Percentiles rank a stretch among this genome's conserved stretches.
Conservation (phyloP, 2,888 invertebrate species). For the Acanthococcus lagerstroemiae region DNA sequence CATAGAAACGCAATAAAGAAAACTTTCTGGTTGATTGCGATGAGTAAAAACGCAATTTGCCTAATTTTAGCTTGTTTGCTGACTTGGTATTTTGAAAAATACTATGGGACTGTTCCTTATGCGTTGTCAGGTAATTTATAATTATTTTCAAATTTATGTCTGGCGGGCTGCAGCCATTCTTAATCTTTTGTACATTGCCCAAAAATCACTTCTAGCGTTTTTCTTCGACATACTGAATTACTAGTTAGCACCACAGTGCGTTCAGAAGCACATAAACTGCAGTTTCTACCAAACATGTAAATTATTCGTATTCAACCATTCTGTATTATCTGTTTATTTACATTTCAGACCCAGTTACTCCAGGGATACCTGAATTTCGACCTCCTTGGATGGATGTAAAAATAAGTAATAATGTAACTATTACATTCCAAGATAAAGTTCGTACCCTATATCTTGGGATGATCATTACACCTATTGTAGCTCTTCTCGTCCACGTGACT, state of each 20-base stretch:
- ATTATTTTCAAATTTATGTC: no score
- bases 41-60: slow-evolving; percentile 27
- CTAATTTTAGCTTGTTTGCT: slow-evolving; percentile 19
- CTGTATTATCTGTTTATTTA: neutral
- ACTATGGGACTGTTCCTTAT: slow-evolving; percentile 23
- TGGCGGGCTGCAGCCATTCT: neutral
- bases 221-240: no score
- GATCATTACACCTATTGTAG: slow-evolving; percentile 70
- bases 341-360: slow-evolving; percentile 8
- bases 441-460: slow-evolving; percentile 58
- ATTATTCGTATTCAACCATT: neutral
- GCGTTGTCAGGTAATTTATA: slow-evolving; percentile 15
- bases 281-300: no score
- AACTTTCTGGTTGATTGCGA: slow-evolving; percentile 26
- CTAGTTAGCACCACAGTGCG: no score
- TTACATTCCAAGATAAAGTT: slow-evolving; percentile 4
- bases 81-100: slow-evolving; percentile 23
- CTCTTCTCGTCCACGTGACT: slow-evolving; percentile 83
- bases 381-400: neutral
- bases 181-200: neutral
- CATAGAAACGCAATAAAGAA: neutral
- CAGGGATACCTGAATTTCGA: slow-evolving; percentile 7
- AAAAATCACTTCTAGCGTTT: no score
- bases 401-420: slow-evolving; percentile 9
- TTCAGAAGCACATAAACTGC: no score